Evolutionary conservation across 2,113 vertebrate genomes (phyloP), one percentile per base, ranked within the genome.

Genomic region (Microcebus griseorufus): DNA sequence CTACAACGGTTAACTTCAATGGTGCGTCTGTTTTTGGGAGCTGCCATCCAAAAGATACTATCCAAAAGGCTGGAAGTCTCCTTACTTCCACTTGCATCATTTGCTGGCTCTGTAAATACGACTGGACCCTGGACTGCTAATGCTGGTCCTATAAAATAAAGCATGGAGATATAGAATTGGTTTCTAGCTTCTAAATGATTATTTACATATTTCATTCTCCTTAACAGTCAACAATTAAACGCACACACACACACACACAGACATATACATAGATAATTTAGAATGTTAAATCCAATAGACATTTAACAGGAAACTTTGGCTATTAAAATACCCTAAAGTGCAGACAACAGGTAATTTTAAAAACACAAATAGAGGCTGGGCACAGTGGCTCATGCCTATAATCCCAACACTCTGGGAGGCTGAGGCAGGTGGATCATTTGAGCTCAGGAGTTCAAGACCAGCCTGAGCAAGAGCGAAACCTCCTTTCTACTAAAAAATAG

Each of bases 1-100:
- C 99, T 98, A 97, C 99, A 99, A 53, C 99, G 99, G 97, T 99
- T 99, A 85, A 99, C 98, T 97, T 99, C 99, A 53, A 99, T 99
- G 13, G 98, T 99, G 32, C 99, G 99, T 80, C 99, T 99, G 14
- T 99, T 99, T 98, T 99, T 99, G 9, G 99, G 99, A 0, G 95
- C 99, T 0, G 99, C 99, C 99, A 99, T 99, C 99, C 99, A 99
- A 94, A 99, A 81, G 45, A 99, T 95, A 81, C 97, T 97, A 51
- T 99, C 99, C 9, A 98, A 89, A 75, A 99, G 82, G 55, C 98
- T 80, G 1, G 98, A 95, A 0, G 5, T 94, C 53, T 97, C 94
- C 0, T 85, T 3, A 42, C n/a, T 96, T 81, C 83, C 96, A 1
- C 72, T 5, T 0, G 85, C 29, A 0, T 89, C 95, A 4, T 5